phyloP scores from a whole-genome alignment of 2,797 vertebrate genomes.

The Pangasius mekongensis region DNA sequence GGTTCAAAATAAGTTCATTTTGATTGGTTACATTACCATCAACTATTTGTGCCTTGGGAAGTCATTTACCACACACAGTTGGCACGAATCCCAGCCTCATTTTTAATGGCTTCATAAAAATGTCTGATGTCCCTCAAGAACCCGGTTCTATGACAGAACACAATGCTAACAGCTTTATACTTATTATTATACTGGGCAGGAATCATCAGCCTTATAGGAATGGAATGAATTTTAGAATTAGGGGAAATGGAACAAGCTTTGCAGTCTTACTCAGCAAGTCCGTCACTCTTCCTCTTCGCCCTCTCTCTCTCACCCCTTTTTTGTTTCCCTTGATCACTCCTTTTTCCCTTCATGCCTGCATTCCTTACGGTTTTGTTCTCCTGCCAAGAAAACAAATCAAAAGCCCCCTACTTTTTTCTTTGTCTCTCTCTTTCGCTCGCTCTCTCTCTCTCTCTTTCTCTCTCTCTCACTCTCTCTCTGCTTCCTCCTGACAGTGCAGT shows the following conservation, averaged over 20 bases:
- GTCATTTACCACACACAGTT: background rate
- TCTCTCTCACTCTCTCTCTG: slow-evolving; percentile 60
- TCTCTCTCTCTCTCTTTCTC: slow-evolving; percentile 43
- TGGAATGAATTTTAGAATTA: slow-evolving; percentile 52
- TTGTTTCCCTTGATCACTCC: slow-evolving; percentile 69
- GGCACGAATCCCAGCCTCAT: background rate
- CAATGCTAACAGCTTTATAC: background rate
- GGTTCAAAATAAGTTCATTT: background rate
- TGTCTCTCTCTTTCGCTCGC: slow-evolving; percentile 66
- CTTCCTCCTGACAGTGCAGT: slow-evolving; percentile 4
- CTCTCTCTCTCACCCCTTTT: slow-evolving; percentile 54
- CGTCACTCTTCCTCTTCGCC: slow-evolving; percentile 53
- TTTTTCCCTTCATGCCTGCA: slow-evolving; percentile 81
- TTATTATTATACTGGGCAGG: background rate
- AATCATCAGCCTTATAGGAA: background rate
- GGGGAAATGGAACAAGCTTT: slow-evolving; percentile 69
- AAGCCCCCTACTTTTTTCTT: slow-evolving; percentile 66
- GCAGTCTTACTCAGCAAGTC: slow-evolving; percentile 69
- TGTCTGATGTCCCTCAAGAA: background rate
- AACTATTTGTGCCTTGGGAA: background rate
- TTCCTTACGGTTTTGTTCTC: slow-evolving; percentile 88
- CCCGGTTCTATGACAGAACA: background rate
- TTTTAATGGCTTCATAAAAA: background rate
- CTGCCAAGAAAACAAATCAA: slow-evolving; percentile 90
- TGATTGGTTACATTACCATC: background rate